These are phyloP conservation scores for Schizothorax lantsangensis DNA, from an alignment of 2,797 vertebrate species.

Conservation along the genomic window DNA sequence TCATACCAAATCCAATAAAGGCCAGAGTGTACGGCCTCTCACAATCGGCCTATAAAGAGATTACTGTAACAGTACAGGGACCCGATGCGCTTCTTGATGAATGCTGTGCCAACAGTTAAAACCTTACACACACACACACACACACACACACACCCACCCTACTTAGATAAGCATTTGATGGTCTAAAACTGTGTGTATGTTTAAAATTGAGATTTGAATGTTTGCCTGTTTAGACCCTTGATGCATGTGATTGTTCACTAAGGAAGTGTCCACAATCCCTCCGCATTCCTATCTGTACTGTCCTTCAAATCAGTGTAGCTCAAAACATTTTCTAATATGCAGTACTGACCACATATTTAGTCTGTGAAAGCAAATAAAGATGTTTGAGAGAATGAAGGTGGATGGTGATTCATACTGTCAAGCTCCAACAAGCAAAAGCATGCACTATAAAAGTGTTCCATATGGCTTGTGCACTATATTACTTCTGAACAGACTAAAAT, in stretches of 20 bases:
- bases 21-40: conserved; percentile 42
- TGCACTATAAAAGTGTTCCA: background rate
- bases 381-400: background rate
- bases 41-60: conserved; percentile 73
- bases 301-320: background rate
- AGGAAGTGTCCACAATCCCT: background rate
- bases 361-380: background rate
- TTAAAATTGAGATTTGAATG: background rate
- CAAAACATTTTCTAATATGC: background rate
- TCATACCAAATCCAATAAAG: conserved; percentile 71
- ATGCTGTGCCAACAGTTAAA: conserved; percentile 56
- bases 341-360: background rate
- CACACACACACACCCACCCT: background rate
- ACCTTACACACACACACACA: background rate
- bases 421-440: background rate
- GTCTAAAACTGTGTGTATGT: background rate
- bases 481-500: background rate
- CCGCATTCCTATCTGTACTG: background rate
- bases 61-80: conserved; percentile 72
- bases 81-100: conserved; percentile 65
- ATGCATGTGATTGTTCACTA: background rate
- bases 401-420: background rate
- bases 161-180: background rate
- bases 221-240: background rate
- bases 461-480: background rate